Evolutionary conservation across 2,113 vertebrate species (phyloP), one percentile per base, ranked within the genome.

Genomic region (Cichladusa arquata): DNA sequence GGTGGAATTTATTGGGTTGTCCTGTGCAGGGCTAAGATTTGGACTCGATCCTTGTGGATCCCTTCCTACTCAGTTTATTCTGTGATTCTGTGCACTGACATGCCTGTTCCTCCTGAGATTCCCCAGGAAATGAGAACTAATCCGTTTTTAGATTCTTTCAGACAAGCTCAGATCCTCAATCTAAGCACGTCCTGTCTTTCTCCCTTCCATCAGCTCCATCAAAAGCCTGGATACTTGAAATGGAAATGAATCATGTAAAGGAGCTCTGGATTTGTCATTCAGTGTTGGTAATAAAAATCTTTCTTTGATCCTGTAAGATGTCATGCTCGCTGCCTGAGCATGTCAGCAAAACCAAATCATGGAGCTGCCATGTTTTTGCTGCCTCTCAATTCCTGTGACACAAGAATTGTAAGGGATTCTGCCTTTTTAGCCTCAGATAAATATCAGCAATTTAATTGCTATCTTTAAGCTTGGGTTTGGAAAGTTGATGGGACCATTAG

Each of bases 291-390:
- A 88, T 42, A 58, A 54, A 87, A 79, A 19, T 71, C 36, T 54
- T 54, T 19, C 42, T 87, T 81, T 82, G 36, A 81, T 71, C 40
- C 53, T 82, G 53, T 51, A 78, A 84, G 34, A 61, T 69, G 60
- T 70, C 69, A 65, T 0, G 0, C 16, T 42, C 0, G 0, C 36
- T 72, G 29, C 64, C 48, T 73, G 28, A 51, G 19, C 58, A 28
- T 40, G 19, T 69, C 54, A 86, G n/a, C 56, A 77, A 81, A 65
- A 77, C 11, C 54, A 70, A 40, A 60, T 53, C n/a, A 77, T 11
- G 25, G 73, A 91, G 11, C 40, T 91, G 44, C 26, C 36, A 11
- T 34, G 71, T 0, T 88, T 88, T 56, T 94, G 16, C 36, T 70
- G 45, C 56, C 16, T 65, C 50, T 73, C 31, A 40, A 5, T 60